Evolutionary conservation across 1,140 invertebrate species (phyloP).

Genomic region (Diabrotica undecimpunctata): DNA sequence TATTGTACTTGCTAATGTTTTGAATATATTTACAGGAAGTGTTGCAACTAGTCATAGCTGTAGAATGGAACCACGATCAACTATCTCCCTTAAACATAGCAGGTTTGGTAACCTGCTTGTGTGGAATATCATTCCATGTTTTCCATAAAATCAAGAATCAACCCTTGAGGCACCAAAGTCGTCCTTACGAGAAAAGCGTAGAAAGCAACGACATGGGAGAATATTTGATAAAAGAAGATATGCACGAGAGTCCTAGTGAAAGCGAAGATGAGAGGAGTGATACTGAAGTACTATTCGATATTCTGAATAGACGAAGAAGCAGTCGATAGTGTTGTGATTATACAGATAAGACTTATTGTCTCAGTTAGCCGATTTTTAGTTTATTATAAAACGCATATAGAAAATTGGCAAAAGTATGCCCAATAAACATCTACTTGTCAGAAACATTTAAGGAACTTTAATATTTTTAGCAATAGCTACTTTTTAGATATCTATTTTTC

Average conservation of each 20-base stretch:
- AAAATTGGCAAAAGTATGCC: too few species aligned
- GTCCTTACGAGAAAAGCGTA: conserved; percentile 31
- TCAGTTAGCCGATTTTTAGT: too few species aligned
- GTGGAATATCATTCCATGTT: conserved; percentile 85
- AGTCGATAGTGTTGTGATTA: background rate
- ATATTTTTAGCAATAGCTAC: too few species aligned
- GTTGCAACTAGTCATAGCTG: conserved; percentile 80
- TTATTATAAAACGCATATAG: too few species aligned
- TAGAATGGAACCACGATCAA: conserved; percentile 79
- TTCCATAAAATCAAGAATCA: conserved; percentile 62
- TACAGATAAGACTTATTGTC: background rate
- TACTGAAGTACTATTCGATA: conserved; percentile 43
- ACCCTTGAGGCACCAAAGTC: conserved; percentile 15
- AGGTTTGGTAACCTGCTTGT: conserved; percentile 82
- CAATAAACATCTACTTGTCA: too few species aligned
- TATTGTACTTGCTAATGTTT: too few species aligned
- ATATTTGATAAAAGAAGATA: conserved; percentile 33
- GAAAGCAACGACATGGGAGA: conserved; percentile 37
- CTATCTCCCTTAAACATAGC: conserved; percentile 79
- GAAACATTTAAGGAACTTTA: too few species aligned
- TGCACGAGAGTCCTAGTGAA: conserved; percentile 29
- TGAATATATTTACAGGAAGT: conserved; percentile 70
- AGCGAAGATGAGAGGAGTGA: conserved; percentile 42
- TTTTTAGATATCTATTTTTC: too few species aligned
- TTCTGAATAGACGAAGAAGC: conserved; percentile 37